These are phyloP conservation scores for Episyrphus balteatus DNA, from an alignment of 1,140 invertebrate species.

Conservation along the genomic window DNA sequence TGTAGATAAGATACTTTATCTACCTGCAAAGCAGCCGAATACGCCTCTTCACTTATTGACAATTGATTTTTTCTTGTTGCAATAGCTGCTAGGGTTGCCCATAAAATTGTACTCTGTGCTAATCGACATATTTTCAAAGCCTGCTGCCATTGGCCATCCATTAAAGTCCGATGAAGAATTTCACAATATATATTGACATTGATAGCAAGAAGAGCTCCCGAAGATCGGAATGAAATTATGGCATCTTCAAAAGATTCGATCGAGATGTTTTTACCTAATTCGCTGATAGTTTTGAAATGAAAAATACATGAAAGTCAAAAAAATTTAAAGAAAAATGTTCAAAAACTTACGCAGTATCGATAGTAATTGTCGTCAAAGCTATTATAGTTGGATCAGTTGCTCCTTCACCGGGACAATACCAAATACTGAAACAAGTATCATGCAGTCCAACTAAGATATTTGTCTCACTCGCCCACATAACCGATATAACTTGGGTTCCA, in stretches of 20 bases:
- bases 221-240: slow-evolving; percentile 27
- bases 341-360: slow-evolving; percentile 55
- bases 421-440: slow-evolving; percentile 71
- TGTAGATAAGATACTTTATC: slow-evolving; percentile 85
- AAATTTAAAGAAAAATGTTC: slow-evolving; percentile 8
- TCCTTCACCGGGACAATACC: slow-evolving; percentile 69
- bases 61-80: slow-evolving; percentile 66
- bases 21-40: slow-evolving; percentile 75
- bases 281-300: slow-evolving; percentile 12
- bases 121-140: slow-evolving; percentile 28
- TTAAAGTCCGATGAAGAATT: slow-evolving; percentile 26
- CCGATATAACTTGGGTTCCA: slow-evolving; percentile 65
- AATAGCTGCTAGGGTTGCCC: slow-evolving; percentile 79
- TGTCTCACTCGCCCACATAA: slow-evolving; percentile 70
- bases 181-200: slow-evolving; percentile 30
- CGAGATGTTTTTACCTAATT: slow-evolving; percentile 55
- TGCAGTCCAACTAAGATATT: slow-evolving; percentile 78
- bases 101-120: slow-evolving; percentile 59
- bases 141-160: slow-evolving; percentile 31
- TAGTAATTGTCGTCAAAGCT: slow-evolving; percentile 37
- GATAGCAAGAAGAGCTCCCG: slow-evolving; percentile 24
- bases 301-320: neutral
- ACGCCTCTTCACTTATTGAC: slow-evolving; percentile 78
- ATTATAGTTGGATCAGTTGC: slow-evolving; percentile 63
- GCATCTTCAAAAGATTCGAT: slow-evolving; percentile 69